These are phyloP conservation scores for Pachypanchax playfairii DNA, from an alignment of 2,113 vertebrate species.

Conservation along the genomic window DNA sequence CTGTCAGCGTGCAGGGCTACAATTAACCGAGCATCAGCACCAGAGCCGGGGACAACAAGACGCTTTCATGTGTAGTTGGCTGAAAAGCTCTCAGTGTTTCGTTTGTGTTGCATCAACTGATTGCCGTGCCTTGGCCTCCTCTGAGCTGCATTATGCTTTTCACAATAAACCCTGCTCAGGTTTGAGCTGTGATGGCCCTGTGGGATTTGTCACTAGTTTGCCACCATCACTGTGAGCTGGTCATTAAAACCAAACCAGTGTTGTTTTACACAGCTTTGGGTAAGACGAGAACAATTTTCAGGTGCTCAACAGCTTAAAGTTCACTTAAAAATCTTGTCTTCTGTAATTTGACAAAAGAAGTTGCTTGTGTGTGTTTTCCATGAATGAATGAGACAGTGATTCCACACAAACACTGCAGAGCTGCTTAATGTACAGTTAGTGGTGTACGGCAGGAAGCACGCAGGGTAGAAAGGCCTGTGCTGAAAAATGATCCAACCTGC, in stretches of 20 bases:
- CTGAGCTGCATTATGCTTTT: conserved; percentile 23
- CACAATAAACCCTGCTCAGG: conserved; percentile 19
- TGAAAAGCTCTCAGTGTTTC: conserved; percentile 61
- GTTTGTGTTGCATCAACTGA: conserved; percentile 71
- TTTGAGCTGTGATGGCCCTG: conserved; percentile 23
- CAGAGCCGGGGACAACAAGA: conserved; percentile 53
- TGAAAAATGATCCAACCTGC: conserved; percentile 53
- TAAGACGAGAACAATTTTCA: conserved; percentile 13
- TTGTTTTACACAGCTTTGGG: conserved; percentile 25
- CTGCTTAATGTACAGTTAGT: conserved; percentile 41
- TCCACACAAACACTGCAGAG: conserved; percentile 26
- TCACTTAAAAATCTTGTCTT: conserved; percentile 52
- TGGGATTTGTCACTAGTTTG: conserved; percentile 62
- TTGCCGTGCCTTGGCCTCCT: conserved; percentile 25
- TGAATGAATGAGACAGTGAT: conserved; percentile 9
- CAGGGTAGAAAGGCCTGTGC: conserved; percentile 32
- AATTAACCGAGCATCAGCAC: conserved; percentile 64
- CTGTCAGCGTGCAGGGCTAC: conserved; percentile 55
- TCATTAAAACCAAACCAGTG: conserved; percentile 64
- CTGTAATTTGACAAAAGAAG: conserved; percentile 42
- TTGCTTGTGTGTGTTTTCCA: conserved; percentile 20
- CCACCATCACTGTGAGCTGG: conserved; percentile 43
- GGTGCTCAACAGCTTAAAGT: conserved; percentile 25
- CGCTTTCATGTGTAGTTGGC: conserved; percentile 54
- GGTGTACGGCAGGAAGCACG: conserved; percentile 36